Percentiles rank a stretch among this genome's conserved stretches.
phyloP scores from a whole-genome alignment of 1,140 invertebrate species.

The Brachionus paranguensis region DNA sequence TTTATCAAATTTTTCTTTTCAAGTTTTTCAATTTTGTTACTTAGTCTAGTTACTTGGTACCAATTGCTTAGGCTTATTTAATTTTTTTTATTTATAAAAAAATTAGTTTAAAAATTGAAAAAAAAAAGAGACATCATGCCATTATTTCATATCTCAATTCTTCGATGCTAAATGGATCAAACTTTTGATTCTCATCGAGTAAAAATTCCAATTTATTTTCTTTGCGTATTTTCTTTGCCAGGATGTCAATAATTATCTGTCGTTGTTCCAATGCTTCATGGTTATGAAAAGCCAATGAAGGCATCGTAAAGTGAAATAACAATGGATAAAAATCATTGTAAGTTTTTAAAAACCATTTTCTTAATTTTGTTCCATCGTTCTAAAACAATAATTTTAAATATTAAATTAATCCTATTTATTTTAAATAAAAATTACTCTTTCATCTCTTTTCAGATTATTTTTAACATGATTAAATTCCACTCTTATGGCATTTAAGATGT shows the following conservation, averaged over 20 bases:
- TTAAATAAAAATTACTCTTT: not conserved
- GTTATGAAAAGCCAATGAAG: not conserved
- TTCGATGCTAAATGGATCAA: slow-evolving; percentile 13
- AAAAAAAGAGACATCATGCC: not conserved
- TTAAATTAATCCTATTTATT: not conserved
- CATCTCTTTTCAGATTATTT: slow-evolving; percentile 15
- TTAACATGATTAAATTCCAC: not conserved
- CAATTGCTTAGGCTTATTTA: no score
- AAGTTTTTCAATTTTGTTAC: no score
- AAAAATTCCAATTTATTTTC: slow-evolving; percentile 25
- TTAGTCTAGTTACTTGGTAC: no score
- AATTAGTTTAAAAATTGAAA: not conserved
- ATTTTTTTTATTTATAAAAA: not conserved
- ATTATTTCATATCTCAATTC: slow-evolving; percentile 28
- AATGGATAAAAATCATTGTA: slow-evolving; percentile 22
- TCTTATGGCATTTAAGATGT: not conserved
- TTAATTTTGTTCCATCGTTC: slow-evolving; percentile 2
- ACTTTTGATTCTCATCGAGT: not conserved
- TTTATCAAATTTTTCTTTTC: no score
- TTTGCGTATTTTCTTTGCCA: slow-evolving; percentile 11
- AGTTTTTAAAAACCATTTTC: slow-evolving; percentile 26
- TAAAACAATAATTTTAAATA: not conserved
- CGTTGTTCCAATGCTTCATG: not conserved
- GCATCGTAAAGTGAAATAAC: slow-evolving; percentile 1
- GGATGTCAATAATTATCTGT: not conserved